Percentiles rank a stretch among this genome's conserved stretches.
Conservation (phyloP, 2,113 vertebrate species). For the Anhinga anhinga region DNA sequence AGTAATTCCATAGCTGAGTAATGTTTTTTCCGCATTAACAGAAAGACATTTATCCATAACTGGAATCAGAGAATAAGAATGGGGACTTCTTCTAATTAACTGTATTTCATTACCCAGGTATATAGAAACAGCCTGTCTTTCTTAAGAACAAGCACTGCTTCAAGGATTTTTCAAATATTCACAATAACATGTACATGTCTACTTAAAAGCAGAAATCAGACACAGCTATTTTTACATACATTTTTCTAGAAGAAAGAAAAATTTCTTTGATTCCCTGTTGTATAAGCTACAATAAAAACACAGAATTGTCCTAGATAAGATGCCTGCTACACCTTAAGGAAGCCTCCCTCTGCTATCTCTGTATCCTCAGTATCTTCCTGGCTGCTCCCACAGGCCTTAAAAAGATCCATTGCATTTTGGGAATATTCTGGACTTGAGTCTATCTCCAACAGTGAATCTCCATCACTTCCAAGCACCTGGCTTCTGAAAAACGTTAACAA, state of each 20-base stretch:
- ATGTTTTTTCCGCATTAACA: neutral
- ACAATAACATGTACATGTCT: neutral
- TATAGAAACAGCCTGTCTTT: neutral
- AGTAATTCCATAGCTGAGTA: neutral
- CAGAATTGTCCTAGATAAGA: conserved; percentile 16
- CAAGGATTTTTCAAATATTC: neutral
- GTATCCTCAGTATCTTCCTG: conserved; percentile 70
- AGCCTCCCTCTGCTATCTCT: conserved; percentile 72
- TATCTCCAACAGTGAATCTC: conserved; percentile 76
- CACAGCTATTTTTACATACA: neutral
- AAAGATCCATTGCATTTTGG: conserved; percentile 68
- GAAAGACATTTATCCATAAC: neutral
- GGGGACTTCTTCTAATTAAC: neutral
- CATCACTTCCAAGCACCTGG: conserved; percentile 79
- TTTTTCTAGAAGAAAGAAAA: neutral
- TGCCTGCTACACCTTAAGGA: conserved; percentile 62
- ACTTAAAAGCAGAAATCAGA: neutral
- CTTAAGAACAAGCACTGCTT: neutral
- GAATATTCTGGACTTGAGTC: conserved; percentile 78
- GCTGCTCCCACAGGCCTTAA: conserved; percentile 73
- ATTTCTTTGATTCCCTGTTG: neutral
- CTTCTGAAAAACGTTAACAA: conserved; percentile 75
- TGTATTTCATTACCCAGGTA: neutral
- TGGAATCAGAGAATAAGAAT: neutral
- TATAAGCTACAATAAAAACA: neutral